A percentile compares a stretch with the other conserved stretches of the same genome.
These are phyloP conservation scores for Siniperca chuatsi DNA, from an alignment of 2,113 vertebrate genomes.

Conservation along the genomic window DNA sequence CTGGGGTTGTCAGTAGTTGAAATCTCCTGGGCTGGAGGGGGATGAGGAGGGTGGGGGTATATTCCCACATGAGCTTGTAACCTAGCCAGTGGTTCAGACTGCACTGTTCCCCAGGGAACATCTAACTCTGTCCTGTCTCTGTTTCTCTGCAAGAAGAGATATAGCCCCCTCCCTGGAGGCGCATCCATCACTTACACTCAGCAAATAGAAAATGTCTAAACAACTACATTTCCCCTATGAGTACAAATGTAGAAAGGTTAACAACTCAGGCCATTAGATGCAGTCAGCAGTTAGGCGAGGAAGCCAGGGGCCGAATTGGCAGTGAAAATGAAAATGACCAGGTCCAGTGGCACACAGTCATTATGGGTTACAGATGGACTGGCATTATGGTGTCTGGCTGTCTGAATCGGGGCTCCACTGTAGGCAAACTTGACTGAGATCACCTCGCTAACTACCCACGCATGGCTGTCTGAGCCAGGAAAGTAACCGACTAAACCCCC, in stretches of 20 bases:
- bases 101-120: conserved; percentile 59
- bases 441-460: conserved; percentile 78
- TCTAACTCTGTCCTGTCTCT: conserved; percentile 69
- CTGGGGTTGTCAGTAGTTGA: conserved; percentile 69
- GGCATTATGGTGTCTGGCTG: conserved; percentile 83
- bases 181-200: conserved; percentile 80
- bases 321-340: conserved; percentile 79
- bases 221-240: conserved; percentile 77
- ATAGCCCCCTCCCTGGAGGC: conserved; percentile 64
- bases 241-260: conserved; percentile 75
- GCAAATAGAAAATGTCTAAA: conserved; percentile 82
- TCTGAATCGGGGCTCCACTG: conserved; percentile 79
- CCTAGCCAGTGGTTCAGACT: conserved; percentile 73
- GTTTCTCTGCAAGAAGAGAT: conserved; percentile 73
- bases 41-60: conserved; percentile 48
- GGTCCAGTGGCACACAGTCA: conserved; percentile 79
- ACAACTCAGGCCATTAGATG: conserved; percentile 65
- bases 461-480: conserved; percentile 70
- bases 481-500: conserved; percentile 71
- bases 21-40: conserved; percentile 70
- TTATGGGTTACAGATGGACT: conserved; percentile 80
- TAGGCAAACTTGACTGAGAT: conserved; percentile 81
- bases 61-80: conserved; percentile 72
- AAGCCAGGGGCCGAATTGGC: conserved; percentile 70
- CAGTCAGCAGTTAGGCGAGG: conserved; percentile 74